Evolutionary conservation across 2,113 vertebrate species (phyloP).

Genomic region (Lagopus leucura): DNA sequence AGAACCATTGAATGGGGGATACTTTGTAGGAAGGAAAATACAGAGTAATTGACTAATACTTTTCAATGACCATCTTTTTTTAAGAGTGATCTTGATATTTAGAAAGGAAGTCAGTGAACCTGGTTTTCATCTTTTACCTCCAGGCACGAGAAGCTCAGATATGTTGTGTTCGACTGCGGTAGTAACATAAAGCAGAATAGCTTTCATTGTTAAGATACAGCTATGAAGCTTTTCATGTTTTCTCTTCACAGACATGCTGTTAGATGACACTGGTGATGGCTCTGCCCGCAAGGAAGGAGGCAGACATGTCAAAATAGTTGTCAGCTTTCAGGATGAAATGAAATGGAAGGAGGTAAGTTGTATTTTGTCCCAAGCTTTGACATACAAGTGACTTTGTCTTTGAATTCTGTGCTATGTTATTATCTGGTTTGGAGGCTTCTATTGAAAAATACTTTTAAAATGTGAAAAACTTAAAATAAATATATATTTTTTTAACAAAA

Average conservation of each 20-base stretch:
- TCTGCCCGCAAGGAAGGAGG: conserved; percentile 91
- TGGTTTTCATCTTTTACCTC: background rate
- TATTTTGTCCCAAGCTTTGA: conserved; percentile 17
- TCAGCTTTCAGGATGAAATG: conserved; percentile 87
- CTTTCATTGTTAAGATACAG: conserved; percentile 27
- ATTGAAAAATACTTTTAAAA: background rate
- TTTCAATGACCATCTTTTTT: conserved; percentile 29
- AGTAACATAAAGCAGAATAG: conserved; percentile 21
- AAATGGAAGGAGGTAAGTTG: conserved; percentile 91
- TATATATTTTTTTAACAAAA: background rate
- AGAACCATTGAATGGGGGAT: conserved; percentile 48
- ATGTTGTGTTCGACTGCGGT: background rate
- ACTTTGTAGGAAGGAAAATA: conserved; percentile 8
- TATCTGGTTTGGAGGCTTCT: background rate
- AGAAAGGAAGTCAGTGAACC: background rate
- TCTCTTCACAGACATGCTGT: conserved; percentile 89
- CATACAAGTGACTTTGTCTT: background rate
- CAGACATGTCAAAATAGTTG: conserved; percentile 92
- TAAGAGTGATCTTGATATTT: background rate
- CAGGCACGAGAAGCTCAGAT: background rate
- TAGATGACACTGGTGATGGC: conserved; percentile 91
- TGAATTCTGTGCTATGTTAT: background rate
- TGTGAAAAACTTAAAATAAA: background rate
- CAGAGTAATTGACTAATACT: conserved; percentile 1
- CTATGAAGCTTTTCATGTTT: conserved; percentile 69